Evolutionary conservation across 2,888 invertebrate genomes (phyloP).

Genomic region (Microctonus hyperodae): DNA sequence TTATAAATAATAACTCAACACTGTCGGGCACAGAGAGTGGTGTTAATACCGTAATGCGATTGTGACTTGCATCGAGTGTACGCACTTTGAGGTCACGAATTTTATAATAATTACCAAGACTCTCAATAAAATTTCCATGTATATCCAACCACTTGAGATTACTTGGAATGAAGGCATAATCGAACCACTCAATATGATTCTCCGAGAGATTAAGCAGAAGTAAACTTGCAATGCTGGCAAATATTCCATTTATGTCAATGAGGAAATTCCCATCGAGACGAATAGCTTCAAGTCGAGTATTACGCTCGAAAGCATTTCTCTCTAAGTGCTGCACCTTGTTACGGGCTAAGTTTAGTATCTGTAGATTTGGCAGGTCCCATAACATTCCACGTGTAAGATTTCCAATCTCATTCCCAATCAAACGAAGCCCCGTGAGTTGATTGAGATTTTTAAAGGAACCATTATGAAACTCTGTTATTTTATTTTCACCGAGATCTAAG

Average conservation of each 20-base stretch:
- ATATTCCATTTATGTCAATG: conserved; percentile 88
- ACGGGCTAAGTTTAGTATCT: conserved; percentile 87
- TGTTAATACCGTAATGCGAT: conserved; percentile 82
- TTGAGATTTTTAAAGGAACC: conserved; percentile 86
- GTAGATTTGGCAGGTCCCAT: conserved; percentile 82
- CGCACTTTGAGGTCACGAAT: conserved; percentile 73
- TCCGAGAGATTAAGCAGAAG: conserved; percentile 89
- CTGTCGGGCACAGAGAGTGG: conserved; percentile 88
- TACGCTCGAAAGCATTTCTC: conserved; percentile 82
- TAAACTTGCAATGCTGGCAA: conserved; percentile 83
- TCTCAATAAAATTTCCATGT: conserved; percentile 88
- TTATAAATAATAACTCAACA: conserved; percentile 86
- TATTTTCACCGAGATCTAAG: conserved; percentile 91
- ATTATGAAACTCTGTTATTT: conserved; percentile 82
- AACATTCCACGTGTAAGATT: conserved; percentile 87
- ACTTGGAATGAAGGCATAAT: conserved; percentile 89
- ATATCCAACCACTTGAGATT: conserved; percentile 91
- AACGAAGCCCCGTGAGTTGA: conserved; percentile 83
- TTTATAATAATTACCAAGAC: conserved; percentile 87
- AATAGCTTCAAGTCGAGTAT: conserved; percentile 83
- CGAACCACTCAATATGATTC: conserved; percentile 92
- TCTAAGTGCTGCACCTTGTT: conserved; percentile 89
- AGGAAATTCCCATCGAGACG: conserved; percentile 88
- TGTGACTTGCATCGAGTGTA: conserved; percentile 89
- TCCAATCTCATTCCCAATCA: conserved; percentile 90